These are phyloP conservation scores for Smittia aterrima DNA, from an alignment of 2,888 invertebrate genomes.

Conservation along the genomic window DNA sequence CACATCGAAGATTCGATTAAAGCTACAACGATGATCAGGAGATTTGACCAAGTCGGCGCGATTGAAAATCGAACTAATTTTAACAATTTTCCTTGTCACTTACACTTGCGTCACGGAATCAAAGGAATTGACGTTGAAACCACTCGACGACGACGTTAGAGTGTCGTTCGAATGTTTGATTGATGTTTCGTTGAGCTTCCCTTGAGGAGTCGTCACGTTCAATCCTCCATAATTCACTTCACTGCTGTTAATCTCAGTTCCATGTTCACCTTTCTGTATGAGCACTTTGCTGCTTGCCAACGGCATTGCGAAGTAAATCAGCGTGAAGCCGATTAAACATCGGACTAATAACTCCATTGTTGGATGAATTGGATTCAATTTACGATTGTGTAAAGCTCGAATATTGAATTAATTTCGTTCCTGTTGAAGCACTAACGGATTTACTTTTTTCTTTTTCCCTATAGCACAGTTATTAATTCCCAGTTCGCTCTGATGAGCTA, in stretches of 20 bases:
- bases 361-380: background rate
- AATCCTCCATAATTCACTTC: background rate
- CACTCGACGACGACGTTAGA: background rate
- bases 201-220: background rate
- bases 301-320: background rate
- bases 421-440: too few species aligned
- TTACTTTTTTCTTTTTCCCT: too few species aligned
- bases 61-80: background rate
- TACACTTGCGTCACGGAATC: slow-evolving; percentile 32
- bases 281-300: background rate
- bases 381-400: background rate
- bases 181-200: slow-evolving; percentile 12
- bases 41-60: too few species aligned
- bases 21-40: too few species aligned
- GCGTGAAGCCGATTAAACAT: slow-evolving; percentile 18
- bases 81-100: slow-evolving; percentile 19
- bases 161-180: slow-evolving; percentile 7
- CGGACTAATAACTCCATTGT: slow-evolving; percentile 27
- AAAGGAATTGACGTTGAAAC: background rate
- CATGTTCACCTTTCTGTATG: background rate
- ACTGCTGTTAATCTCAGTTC: background rate
- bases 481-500: too few species aligned
- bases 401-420: too few species aligned
- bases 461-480: too few species aligned
- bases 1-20: too few species aligned